Base-by-base conservation (phyloP, 1,140 invertebrate genomes). In the Diorhabda sublineata region DNA sequence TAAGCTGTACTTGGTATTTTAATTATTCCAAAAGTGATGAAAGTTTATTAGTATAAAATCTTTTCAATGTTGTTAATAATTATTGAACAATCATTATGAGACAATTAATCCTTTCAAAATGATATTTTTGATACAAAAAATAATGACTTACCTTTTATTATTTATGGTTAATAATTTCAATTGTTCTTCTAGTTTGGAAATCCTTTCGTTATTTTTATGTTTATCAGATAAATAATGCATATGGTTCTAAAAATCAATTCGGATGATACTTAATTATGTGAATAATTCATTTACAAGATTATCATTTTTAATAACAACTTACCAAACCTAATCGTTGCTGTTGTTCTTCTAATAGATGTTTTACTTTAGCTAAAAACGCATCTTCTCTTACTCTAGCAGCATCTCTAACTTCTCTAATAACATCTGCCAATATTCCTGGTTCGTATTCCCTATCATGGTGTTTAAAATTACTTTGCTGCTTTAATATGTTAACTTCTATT, bases 361-460 rank as follows among this genome's bases (percentile, higher is more conserved):
- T 87, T 6, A 89, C 83, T 72, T 85, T 83, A 68, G 83, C 82
- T 41, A 87, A 77, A 68, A 92, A 81, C 6, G 88, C 87, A 77
- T 92, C 90, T 73, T 92, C 90, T 11, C 89, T 83, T 2, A 89
- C 82, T 69, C 87, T 84, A 2, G 90, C 88, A 11, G 90, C 90
- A 77, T 92, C 90, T 69, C 90, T 82, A 5, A 92, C 89, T 80
- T 92, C 91, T 4, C 89, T 84, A 66, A 92, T 89, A 71, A 92
- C 82, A 81, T 92, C 90, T 74, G 85, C 81, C 74, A 92, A 83
- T 84, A 90, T 89, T 71, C 91, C 91, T 3, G 91, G 90, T 52
- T 90, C 87, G 80, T 92, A 92, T 71, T 86, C 84, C n/a, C 81
- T 76, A 58, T 81, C 78, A 63, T 72, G 78, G 69, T 76, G 74